Conservation (phyloP, 2,888 invertebrate genomes). For the Cancer borealis region DNA sequence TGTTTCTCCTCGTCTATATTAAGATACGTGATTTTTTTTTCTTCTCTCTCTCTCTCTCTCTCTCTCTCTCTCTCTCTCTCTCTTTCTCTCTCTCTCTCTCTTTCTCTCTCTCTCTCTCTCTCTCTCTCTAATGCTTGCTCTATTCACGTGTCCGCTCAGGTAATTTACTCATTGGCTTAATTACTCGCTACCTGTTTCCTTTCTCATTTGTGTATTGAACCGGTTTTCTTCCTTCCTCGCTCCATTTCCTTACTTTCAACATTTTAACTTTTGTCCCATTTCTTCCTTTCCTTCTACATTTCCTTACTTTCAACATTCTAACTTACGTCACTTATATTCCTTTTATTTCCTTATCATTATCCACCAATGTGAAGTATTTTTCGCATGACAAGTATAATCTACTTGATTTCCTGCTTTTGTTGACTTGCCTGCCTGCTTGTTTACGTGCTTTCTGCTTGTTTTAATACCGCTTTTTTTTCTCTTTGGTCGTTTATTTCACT, state of each 20-base stretch:
- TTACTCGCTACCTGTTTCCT: constrained; percentile 20
- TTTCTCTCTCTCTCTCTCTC: constrained; percentile 1
- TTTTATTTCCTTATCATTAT: background rate
- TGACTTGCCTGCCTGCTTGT: background rate
- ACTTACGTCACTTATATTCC: background rate
- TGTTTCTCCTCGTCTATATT: background rate
- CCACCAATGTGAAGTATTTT: background rate
- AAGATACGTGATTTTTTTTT: background rate
- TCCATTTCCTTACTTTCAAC: background rate
- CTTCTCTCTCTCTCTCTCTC: background rate
- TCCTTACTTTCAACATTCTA: background rate
- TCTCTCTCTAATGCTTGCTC: background rate
- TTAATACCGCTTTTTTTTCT: background rate
- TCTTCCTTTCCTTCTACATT: background rate
- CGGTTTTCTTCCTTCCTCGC: background rate
- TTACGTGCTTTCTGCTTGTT: background rate
- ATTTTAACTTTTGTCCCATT: background rate
- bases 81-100: background rate
- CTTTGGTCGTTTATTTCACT: background rate
- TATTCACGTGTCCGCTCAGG: background rate
- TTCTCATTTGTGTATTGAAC: background rate
- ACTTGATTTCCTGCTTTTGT: background rate
- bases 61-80: background rate
- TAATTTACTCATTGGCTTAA: constrained; percentile 20
- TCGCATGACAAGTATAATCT: background rate